phyloP scores from a whole-genome alignment of 30 jellyfish, hydroid and myxozoan genomes.

The Hydractinia symbiolongicarpus region DNA sequence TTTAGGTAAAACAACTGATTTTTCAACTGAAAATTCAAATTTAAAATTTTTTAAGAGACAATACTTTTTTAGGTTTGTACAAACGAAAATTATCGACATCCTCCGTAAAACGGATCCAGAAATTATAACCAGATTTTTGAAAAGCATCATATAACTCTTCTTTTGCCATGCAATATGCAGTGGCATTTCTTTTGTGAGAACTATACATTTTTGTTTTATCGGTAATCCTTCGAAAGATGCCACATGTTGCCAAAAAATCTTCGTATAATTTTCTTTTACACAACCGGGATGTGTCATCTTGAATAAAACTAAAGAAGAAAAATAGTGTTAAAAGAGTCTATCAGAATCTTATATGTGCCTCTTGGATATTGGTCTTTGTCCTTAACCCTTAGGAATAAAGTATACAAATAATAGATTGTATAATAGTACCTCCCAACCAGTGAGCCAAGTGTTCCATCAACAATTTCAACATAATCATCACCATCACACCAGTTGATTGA shows the following conservation, averaged over 20 bases:
- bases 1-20: no score
- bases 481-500: conserved; percentile 7
- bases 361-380: background rate
- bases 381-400: no score
- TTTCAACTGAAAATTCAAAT: no score
- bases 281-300: background rate
- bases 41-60: no score
- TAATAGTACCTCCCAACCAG: background rate
- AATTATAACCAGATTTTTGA: background rate
- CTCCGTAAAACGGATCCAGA: background rate
- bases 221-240: background rate
- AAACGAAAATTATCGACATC: background rate
- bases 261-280: background rate
- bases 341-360: background rate
- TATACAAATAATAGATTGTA: no score
- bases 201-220: background rate
- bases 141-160: background rate
- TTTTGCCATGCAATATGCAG: background rate
- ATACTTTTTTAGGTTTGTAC: background rate
- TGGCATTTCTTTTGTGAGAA: background rate
- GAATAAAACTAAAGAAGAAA: background rate
- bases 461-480: conserved; percentile 5
- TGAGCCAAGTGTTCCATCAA: conserved; percentile 14
- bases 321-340: no score
- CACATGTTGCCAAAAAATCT: background rate